Conservation (phyloP, 37 sponge, comb jelly and placozoan species). For the Cladorhizidae sp. region DNA sequence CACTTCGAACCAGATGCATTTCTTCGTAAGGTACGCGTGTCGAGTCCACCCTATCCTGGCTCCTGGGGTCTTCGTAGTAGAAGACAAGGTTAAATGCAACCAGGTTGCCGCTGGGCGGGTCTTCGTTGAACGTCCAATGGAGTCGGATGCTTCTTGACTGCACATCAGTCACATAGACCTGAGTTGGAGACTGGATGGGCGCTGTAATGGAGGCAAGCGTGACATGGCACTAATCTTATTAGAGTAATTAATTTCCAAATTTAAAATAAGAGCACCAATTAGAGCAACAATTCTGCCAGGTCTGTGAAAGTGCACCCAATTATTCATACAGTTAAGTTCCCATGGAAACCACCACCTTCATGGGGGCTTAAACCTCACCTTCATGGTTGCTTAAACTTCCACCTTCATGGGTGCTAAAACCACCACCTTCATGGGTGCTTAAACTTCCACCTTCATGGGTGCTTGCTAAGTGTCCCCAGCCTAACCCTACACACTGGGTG, state of each 20-base stretch:
- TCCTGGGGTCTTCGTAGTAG: conserved; percentile 10
- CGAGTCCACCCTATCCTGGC: background rate
- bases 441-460: no score
- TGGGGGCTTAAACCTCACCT: no score
- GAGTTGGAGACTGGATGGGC: conserved; percentile 23
- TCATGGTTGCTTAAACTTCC: no score
- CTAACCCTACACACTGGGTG: no score
- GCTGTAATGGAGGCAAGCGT: conserved; percentile 4
- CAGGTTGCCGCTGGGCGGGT: conserved; percentile 6
- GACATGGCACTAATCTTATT: background rate
- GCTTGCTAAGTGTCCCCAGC: no score
- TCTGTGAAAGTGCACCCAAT: no score
- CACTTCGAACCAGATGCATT: background rate
- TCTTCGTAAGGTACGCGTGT: background rate
- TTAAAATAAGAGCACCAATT: background rate
- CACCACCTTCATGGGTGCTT: no score
- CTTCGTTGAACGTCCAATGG: conserved; percentile 36
- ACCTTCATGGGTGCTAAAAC: no score
- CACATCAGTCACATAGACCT: conserved; percentile 22
- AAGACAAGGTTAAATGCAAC: background rate
- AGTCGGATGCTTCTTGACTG: conserved; percentile 1
- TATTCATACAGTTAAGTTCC: no score
- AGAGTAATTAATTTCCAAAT: background rate
- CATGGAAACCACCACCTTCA: no score
- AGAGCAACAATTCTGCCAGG: no score